Conservation (phyloP, 2,113 vertebrate species). For the Zootoca vivipara region DNA sequence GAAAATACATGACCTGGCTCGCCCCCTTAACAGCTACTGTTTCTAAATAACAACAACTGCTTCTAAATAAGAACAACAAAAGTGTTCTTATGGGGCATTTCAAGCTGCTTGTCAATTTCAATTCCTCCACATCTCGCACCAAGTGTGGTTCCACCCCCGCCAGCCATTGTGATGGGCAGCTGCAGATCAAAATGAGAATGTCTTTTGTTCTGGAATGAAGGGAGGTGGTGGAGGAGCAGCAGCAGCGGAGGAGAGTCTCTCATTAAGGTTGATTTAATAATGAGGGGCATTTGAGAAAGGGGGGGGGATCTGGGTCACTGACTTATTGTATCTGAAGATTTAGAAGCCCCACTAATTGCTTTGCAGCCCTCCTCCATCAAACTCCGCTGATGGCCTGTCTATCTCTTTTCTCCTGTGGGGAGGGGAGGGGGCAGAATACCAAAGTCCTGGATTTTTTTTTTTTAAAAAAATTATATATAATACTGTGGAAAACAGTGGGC, state of each 20-base stretch:
- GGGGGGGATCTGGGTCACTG: constrained; percentile 64
- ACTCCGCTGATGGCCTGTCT: constrained; percentile 10
- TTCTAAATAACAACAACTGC: no score
- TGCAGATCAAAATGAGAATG: constrained; percentile 45
- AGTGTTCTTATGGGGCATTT: background rate
- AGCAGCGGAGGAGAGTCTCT: constrained; percentile 34
- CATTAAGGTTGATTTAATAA: constrained; percentile 69
- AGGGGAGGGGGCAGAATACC: no score
- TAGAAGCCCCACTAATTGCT: constrained; percentile 67
- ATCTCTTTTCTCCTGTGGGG: background rate
- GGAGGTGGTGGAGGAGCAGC: background rate
- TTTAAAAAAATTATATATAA: background rate
- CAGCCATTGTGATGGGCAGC: constrained; percentile 51
- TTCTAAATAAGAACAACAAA: no score
- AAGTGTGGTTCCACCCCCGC: constrained; percentile 8
- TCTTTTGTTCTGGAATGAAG: constrained; percentile 35
- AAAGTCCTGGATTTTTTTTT: background rate
- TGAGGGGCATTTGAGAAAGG: constrained; percentile 53
- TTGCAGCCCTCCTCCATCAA: constrained; percentile 47
- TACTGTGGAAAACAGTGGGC: constrained; percentile 26
- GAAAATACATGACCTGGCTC: background rate
- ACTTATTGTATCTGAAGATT: constrained; percentile 58
- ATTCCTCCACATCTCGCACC: background rate
- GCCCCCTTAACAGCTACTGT: background rate
- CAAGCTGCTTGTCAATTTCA: background rate